Evolutionary conservation across 2,797 vertebrate species (phyloP).

Genomic region (Chiroxiphia lanceolata): DNA sequence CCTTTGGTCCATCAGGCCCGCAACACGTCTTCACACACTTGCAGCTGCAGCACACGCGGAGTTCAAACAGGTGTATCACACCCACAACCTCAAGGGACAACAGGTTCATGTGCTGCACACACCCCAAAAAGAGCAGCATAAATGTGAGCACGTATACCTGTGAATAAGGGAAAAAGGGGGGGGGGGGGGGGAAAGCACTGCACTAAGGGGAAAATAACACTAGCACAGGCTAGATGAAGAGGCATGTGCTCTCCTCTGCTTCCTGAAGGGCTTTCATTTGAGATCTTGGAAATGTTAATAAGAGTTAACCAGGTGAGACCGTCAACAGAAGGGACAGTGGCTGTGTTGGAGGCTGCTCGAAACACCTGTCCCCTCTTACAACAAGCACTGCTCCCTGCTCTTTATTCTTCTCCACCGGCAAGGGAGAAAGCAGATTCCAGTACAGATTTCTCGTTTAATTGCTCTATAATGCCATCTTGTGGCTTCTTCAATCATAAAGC

Average conservation of each 20-base stretch:
- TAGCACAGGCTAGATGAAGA: neutral
- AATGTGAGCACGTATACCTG: too few relatives aligned
- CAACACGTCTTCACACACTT: fast-evolving
- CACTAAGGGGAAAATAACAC: neutral
- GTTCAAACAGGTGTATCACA: neutral
- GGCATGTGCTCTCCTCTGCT: neutral
- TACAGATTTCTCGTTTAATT: constrained; percentile 5
- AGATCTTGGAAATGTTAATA: constrained; percentile 55
- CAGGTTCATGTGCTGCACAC: fast-evolving
- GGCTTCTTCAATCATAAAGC: constrained; percentile 16
- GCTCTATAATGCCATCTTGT: constrained; percentile 74
- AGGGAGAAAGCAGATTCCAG: neutral
- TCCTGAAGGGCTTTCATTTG: constrained; percentile 22
- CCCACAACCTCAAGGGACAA: neutral
- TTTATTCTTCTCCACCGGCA: neutral
- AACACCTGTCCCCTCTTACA: constrained; percentile 36
- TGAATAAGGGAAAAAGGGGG: neutral
- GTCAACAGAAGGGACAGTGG: constrained; percentile 45
- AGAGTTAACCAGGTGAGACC: constrained; percentile 60
- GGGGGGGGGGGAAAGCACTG: fast-evolving
- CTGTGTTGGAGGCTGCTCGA: constrained; percentile 1
- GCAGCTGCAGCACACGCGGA: fast-evolving
- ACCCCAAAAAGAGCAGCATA: neutral
- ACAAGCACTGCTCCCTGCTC: neutral
- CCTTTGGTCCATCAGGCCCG: neutral